Conservation (phyloP, 2,888 invertebrate genomes). For the Caenorhabditis sp. region DNA sequence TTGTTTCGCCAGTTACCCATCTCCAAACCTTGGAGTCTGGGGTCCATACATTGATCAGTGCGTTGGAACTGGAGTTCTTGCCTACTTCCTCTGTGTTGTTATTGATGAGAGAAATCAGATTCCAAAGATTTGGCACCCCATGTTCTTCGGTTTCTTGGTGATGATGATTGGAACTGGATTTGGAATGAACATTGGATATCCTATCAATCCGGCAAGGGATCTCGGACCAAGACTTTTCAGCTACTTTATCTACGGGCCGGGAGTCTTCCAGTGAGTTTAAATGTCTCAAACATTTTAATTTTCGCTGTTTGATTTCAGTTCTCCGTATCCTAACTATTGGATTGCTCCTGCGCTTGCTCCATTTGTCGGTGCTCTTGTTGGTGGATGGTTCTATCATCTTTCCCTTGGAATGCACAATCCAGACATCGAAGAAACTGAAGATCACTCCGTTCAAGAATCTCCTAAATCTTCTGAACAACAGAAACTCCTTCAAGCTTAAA, state of each 20-base stretch:
- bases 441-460: slow-evolving; percentile 21
- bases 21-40: slow-evolving; percentile 59
- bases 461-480: slow-evolving; percentile 51
- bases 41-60: slow-evolving; percentile 79
- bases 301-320: slow-evolving; percentile 42
- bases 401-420: slow-evolving; percentile 73
- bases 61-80: slow-evolving; percentile 79
- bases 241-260: slow-evolving; percentile 76
- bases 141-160: slow-evolving; percentile 77
- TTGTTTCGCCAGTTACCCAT: slow-evolving; percentile 79
- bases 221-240: slow-evolving; percentile 81
- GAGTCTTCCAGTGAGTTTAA: slow-evolving; percentile 73
- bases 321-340: slow-evolving; percentile 70
- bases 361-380: slow-evolving; percentile 72
- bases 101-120: slow-evolving; percentile 79
- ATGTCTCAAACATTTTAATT: not conserved
- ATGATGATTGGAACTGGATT: slow-evolving; percentile 80
- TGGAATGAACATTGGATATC: slow-evolving; percentile 78
- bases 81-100: slow-evolving; percentile 76
- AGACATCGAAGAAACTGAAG: slow-evolving; percentile 49
- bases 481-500: slow-evolving; percentile 57
- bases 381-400: slow-evolving; percentile 72
- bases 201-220: slow-evolving; percentile 77
- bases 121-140: slow-evolving; percentile 75
- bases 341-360: slow-evolving; percentile 73